phyloP scores from a whole-genome alignment of 2,888 invertebrate species.

The Anthrax anthrax region DNA sequence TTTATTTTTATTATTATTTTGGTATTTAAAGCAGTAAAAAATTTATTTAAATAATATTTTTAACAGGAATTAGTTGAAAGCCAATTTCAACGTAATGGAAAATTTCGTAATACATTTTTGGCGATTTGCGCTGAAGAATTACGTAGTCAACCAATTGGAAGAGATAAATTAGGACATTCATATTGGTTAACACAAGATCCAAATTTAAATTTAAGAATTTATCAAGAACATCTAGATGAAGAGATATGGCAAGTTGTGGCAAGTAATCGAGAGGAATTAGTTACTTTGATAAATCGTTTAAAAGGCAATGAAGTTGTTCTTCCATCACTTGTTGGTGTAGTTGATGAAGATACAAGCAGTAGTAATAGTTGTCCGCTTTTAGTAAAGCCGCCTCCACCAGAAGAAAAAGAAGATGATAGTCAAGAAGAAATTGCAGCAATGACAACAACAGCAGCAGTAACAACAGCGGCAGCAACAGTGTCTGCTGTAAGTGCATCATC shows the following conservation, averaged over 20 bases:
- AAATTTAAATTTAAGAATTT: conserved; percentile 78
- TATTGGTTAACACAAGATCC: conserved; percentile 92
- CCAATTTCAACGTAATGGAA: conserved; percentile 88
- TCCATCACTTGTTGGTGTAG: conserved; percentile 39
- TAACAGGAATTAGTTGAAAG: conserved; percentile 73
- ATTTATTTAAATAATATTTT: too few species aligned
- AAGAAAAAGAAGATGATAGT: conserved; percentile 36
- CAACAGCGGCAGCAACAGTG: conserved; percentile 36
- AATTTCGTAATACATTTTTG: conserved; percentile 81
- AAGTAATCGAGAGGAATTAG: conserved; percentile 67
- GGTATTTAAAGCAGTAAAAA: not conserved
- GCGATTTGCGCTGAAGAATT: conserved; percentile 64
- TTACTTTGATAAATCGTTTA: conserved; percentile 59
- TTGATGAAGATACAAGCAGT: conserved; percentile 52
- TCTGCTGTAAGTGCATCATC: conserved; percentile 31
- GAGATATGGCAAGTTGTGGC: conserved; percentile 91
- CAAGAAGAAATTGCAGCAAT: conserved; percentile 31
- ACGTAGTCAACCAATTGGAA: conserved; percentile 76
- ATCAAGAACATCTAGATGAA: conserved; percentile 91
- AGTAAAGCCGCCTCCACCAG: conserved; percentile 19
- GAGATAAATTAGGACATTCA: conserved; percentile 76
- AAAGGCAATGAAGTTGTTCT: conserved; percentile 53
- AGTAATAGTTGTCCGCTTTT: conserved; percentile 32
- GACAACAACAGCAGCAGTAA: conserved; percentile 36
- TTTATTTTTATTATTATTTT: too few species aligned